Conservation (phyloP, 53 echinoderm and acorn worm species). For the Mesocentrotus franciscanus region DNA sequence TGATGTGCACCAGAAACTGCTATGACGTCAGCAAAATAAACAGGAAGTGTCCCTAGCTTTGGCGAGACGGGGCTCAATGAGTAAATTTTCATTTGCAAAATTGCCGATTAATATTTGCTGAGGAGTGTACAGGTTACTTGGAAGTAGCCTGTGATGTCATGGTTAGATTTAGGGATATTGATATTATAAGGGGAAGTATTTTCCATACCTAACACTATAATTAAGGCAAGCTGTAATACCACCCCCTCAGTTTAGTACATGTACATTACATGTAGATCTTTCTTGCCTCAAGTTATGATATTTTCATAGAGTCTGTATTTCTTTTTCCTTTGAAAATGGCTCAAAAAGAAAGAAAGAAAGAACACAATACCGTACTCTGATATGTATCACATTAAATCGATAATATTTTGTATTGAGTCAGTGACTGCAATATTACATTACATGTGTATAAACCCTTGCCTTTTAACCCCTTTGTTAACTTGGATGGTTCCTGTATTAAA, state of each 20-base stretch:
- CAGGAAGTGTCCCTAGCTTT: slow-evolving; percentile 44
- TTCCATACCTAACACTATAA: background rate
- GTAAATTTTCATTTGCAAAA: slow-evolving; percentile 42
- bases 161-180: background rate
- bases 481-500: too few species aligned
- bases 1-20: slow-evolving; percentile 9
- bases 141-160: background rate
- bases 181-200: background rate
- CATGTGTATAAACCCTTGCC: too few species aligned
- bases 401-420: too few species aligned
- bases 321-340: too few species aligned
- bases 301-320: background rate
- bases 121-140: background rate
- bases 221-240: background rate
- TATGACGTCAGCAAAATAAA: slow-evolving; percentile 29
- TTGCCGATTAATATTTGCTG: slow-evolving; percentile 20
- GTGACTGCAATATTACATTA: too few species aligned
- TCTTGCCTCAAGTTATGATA: background rate
- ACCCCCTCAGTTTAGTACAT: background rate
- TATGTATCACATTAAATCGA: too few species aligned
- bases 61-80: slow-evolving; percentile 1
- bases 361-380: too few species aligned
- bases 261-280: background rate
- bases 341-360: too few species aligned
- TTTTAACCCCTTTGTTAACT: too few species aligned